Percentiles rank a stretch among this genome's conserved stretches.
Conservation (phyloP, 2,797 vertebrate genomes). For the Gallirallus australis region DNA sequence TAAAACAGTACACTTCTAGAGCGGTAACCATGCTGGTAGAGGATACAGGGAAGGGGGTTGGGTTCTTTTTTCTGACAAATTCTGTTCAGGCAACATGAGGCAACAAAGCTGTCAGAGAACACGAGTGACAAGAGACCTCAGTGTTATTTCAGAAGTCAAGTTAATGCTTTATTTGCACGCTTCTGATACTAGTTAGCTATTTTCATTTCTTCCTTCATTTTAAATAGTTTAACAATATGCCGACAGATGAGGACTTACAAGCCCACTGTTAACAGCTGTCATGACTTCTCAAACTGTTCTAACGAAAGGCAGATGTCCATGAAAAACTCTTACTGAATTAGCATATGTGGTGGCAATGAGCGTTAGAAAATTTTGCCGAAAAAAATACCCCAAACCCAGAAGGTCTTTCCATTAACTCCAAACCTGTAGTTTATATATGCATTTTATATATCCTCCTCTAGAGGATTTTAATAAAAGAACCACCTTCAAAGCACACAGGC, state of each 20-base stretch:
- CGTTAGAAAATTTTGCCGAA: not conserved
- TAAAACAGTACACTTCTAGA: rapidly evolving
- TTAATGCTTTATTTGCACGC: slow-evolving; percentile 3
- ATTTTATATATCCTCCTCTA: not conserved
- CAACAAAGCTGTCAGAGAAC: slow-evolving; percentile 2
- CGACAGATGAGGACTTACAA: slow-evolving; percentile 41
- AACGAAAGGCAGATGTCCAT: slow-evolving; percentile 52
- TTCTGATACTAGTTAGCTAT: slow-evolving; percentile 29
- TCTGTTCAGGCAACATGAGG: not conserved
- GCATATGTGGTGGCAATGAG: not conserved
- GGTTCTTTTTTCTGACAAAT: not conserved
- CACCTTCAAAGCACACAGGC: not conserved
- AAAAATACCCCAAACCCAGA: not conserved
- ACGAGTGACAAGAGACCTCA: not conserved
- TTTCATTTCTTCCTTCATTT: slow-evolving; percentile 54
- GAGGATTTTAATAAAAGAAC: not conserved
- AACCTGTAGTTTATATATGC: not conserved
- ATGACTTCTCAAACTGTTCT: slow-evolving; percentile 29
- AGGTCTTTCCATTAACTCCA: not conserved
- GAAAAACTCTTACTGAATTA: slow-evolving; percentile 24
- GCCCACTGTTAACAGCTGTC: slow-evolving; percentile 41
- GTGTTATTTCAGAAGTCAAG: slow-evolving; percentile 27
- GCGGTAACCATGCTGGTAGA: rapidly evolving
- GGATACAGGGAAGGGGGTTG: not conserved
- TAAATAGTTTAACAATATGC: slow-evolving; percentile 33